Evolutionary conservation across 1,140 invertebrate genomes (phyloP).

Genomic region (Copidosoma floridanum): DNA sequence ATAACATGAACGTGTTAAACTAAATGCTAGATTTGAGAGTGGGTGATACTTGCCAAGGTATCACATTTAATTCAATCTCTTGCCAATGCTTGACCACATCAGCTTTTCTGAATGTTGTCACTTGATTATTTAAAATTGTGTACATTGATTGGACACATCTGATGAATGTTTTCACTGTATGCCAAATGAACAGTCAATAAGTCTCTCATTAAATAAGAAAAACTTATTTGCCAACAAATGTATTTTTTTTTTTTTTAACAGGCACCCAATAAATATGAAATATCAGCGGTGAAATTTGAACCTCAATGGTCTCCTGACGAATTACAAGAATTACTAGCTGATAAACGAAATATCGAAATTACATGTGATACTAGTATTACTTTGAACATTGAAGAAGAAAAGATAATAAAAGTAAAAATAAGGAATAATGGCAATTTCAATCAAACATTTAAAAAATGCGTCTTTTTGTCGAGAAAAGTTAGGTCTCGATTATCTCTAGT

Average conservation of each 20-base stretch:
- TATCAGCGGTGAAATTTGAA: background rate
- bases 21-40: no score
- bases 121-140: no score
- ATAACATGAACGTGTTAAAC: no score
- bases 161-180: no score
- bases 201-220: no score
- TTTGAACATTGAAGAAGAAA: slow-evolving; percentile 47
- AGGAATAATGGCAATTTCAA: slow-evolving; percentile 44
- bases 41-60: no score
- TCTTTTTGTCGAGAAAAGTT: slow-evolving; percentile 39
- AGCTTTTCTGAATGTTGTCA: no score
- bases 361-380: slow-evolving; percentile 44
- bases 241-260: slow-evolving; percentile 4
- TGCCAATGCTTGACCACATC: no score
- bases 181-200: background rate
- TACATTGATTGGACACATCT: background rate
- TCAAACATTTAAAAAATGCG: slow-evolving; percentile 31
- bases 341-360: slow-evolving; percentile 53
- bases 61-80: no score
- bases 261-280: slow-evolving; percentile 2
- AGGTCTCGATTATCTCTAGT: slow-evolving; percentile 48
- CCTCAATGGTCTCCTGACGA: slow-evolving; percentile 12
- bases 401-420: slow-evolving; percentile 38
- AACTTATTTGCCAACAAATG: background rate
- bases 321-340: slow-evolving; percentile 31